Conservation (phyloP, 2,113 vertebrate species). For the Typhlomys cinereus region DNA sequence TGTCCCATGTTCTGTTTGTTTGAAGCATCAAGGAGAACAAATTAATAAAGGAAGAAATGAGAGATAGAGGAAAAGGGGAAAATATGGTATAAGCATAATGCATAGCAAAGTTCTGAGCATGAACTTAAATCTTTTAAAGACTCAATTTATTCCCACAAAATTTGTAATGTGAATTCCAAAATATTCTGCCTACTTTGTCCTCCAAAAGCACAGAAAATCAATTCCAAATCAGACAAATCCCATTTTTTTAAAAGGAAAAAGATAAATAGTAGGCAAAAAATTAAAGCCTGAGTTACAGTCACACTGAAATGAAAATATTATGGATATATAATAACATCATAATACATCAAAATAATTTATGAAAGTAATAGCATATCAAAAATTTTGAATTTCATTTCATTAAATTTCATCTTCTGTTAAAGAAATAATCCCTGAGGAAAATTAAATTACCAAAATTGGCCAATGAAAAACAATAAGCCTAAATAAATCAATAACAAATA, state of each 20-base stretch:
- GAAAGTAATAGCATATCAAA: neutral
- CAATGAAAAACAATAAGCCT: neutral
- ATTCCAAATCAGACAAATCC: neutral
- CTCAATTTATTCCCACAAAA: neutral
- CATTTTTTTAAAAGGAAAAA: neutral
- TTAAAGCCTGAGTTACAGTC: neutral
- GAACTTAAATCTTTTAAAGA: neutral
- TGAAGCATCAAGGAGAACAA: neutral
- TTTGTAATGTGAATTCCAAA: neutral
- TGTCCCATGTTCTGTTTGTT: neutral
- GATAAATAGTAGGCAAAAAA: neutral
- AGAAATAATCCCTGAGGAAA: neutral
- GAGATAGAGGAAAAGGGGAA: neutral
- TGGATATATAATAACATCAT: too few relatives aligned
- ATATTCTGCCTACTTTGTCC: neutral
- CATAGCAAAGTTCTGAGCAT: neutral
- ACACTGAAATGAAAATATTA: neutral
- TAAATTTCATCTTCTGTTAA: neutral
- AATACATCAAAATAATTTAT: too few relatives aligned
- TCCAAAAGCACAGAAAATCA: neutral
- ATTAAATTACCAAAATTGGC: slow-evolving; percentile 28
- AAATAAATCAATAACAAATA: slow-evolving; percentile 28
- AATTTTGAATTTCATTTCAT: neutral
- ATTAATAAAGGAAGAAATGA: neutral
- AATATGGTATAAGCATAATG: neutral